Conservation (phyloP, 2,797 vertebrate species). For the Sebastes hubbsi region DNA sequence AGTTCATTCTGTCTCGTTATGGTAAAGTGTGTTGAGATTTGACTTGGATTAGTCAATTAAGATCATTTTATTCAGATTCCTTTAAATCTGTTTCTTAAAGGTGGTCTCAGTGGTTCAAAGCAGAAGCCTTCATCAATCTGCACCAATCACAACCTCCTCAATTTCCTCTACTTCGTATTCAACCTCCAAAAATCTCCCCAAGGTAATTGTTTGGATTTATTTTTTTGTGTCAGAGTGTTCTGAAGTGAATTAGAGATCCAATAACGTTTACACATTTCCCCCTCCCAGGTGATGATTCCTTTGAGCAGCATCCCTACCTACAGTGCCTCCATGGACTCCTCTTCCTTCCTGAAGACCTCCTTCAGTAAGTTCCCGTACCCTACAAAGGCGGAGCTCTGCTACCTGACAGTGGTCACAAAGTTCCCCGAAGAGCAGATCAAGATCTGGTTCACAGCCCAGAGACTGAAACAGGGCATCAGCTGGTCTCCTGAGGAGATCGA, state of each 20-base stretch:
- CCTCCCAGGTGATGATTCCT: conserved; percentile 94
- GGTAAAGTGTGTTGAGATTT: not conserved
- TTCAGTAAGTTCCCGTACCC: conserved; percentile 99
- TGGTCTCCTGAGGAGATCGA: conserved; percentile 99
- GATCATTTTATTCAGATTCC: not conserved
- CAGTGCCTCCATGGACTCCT: conserved; percentile 95
- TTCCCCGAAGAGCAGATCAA: conserved; percentile 98
- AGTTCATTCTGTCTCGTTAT: not conserved
- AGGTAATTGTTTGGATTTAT: conserved; percentile 62
- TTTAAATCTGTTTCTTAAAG: conserved; percentile 25
- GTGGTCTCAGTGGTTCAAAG: conserved; percentile 89
- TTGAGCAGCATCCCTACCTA: conserved; percentile 98
- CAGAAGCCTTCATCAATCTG: conserved; percentile 80
- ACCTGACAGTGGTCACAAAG: conserved; percentile 97
- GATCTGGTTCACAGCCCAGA: conserved; percentile 99
- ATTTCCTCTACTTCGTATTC: conserved; percentile 60
- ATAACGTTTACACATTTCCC: conserved; percentile 53
- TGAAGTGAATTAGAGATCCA: not conserved
- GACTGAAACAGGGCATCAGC: conserved; percentile 98
- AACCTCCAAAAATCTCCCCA: conserved; percentile 91
- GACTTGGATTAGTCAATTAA: not conserved
- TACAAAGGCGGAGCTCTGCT: conserved; percentile 97
- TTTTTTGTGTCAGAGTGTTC: not conserved
- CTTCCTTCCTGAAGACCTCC: conserved; percentile 96
- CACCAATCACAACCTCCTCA: conserved; percentile 65